Evolutionary conservation across 2,797 vertebrate species (phyloP).

Genomic region (Periparus ater): DNA sequence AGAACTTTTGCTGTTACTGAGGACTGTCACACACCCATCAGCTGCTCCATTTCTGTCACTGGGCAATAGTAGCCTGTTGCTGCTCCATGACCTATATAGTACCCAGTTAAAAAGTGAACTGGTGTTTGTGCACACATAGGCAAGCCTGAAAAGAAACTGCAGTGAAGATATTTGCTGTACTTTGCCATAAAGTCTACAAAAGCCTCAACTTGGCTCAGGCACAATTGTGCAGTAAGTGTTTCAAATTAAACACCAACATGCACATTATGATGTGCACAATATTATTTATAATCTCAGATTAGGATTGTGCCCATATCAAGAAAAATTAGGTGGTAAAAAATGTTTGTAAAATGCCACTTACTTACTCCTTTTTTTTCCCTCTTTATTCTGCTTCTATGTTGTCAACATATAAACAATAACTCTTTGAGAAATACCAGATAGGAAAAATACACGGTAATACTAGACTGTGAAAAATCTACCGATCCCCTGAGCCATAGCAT

Average conservation of each 20-base stretch:
- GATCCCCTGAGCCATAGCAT: slow-evolving; percentile 24
- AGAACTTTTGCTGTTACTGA: background rate
- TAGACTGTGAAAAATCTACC: slow-evolving; percentile 49
- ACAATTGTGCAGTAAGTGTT: slow-evolving; percentile 33
- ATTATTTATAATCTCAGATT: slow-evolving; percentile 52
- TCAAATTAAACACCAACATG: slow-evolving; percentile 46
- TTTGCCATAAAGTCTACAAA: background rate
- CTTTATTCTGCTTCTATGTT: slow-evolving; percentile 39
- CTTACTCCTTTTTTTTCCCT: background rate
- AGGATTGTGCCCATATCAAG: slow-evolving; percentile 50
- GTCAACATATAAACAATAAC: slow-evolving; percentile 40
- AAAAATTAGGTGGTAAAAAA: slow-evolving; percentile 61
- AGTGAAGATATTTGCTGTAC: background rate
- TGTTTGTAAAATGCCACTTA: slow-evolving; percentile 38
- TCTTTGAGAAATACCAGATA: slow-evolving; percentile 31
- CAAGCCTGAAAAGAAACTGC: background rate
- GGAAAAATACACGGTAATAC: slow-evolving; percentile 43
- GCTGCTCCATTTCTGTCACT: background rate
- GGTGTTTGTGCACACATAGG: background rate
- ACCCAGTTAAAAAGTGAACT: background rate
- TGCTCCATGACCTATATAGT: background rate
- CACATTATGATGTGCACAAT: background rate
- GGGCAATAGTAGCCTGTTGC: background rate
- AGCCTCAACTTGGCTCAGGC: slow-evolving; percentile 41
- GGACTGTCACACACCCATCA: background rate